Evolutionary conservation across 2,797 vertebrate species (phyloP).

Genomic region (Manis pentadactyla): DNA sequence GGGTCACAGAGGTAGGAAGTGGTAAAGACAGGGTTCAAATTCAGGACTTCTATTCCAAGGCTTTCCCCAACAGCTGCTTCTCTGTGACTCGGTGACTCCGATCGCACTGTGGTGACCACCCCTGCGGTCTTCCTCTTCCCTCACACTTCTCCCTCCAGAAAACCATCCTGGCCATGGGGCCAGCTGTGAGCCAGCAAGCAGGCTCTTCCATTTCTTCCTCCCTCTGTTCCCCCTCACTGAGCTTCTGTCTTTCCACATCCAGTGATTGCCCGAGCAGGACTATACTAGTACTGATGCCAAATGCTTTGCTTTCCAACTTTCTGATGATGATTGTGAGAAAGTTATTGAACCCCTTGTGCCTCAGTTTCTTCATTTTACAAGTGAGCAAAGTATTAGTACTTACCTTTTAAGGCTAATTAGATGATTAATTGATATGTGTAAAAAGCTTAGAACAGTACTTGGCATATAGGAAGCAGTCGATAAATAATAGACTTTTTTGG

Average conservation of each 20-base stretch:
- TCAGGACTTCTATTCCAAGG: background rate
- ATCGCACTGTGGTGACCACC: background rate
- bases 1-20: background rate
- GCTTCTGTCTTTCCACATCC: background rate
- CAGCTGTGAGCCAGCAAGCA: background rate
- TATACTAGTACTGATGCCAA: background rate
- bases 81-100: background rate
- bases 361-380: background rate
- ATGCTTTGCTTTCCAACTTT: background rate
- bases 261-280: rapidly evolving
- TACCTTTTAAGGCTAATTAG: background rate
- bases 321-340: background rate
- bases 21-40: background rate
- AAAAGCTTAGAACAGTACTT: background rate
- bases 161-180: background rate
- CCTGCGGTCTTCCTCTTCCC: background rate
- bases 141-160: background rate
- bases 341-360: background rate
- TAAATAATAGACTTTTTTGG: background rate
- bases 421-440: background rate
- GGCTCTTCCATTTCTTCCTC: background rate
- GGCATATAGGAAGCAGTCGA: background rate
- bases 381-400: background rate
- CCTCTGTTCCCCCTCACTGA: background rate
- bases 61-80: background rate